A percentile compares a stretch with the other conserved stretches of the same genome.
phyloP scores from a whole-genome alignment of 1,140 invertebrate genomes.

The Pentalonia nigronervosa region DNA sequence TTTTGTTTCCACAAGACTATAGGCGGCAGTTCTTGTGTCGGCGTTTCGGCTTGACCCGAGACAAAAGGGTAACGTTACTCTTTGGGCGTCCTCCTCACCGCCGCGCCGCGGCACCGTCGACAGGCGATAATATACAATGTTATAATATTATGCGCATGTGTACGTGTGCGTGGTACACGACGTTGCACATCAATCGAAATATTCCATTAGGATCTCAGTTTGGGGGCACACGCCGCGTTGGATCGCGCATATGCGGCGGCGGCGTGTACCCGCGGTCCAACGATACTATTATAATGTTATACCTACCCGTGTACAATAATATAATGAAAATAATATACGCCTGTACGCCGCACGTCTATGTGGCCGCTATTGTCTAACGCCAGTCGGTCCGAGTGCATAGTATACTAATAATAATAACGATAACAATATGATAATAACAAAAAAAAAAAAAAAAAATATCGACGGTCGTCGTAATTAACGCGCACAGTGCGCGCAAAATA shows the following conservation, averaged over 20 bases:
- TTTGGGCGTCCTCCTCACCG: conserved; percentile 28
- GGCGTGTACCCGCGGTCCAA: neutral
- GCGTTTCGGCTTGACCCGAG: conserved; percentile 49
- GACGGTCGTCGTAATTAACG: conserved; percentile 46
- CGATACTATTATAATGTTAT: neutral
- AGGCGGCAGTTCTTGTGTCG: conserved; percentile 35
- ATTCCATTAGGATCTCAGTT: conserved; percentile 52
- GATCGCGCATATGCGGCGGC: neutral
- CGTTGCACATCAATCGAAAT: conserved; percentile 42
- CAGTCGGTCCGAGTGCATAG: conserved; percentile 23
- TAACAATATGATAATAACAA: conserved; percentile 33
- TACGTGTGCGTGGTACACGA: neutral
- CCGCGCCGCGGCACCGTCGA: neutral
- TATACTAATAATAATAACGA: conserved; percentile 34
- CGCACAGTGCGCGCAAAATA: conserved; percentile 51
- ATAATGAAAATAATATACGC: neutral
- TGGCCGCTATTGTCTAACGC: conserved; percentile 10
- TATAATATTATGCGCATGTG: neutral
- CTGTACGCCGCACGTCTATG: neutral
- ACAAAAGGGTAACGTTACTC: conserved; percentile 54
- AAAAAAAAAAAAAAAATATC: conserved; percentile 25
- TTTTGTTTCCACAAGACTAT: conserved; percentile 5
- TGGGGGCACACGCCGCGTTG: conserved; percentile 13
- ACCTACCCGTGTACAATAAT: neutral
- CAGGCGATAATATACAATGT: neutral